A percentile compares a stretch with the other conserved stretches of the same genome.
phyloP scores from a whole-genome alignment of 2,888 invertebrate genomes.

The Perithous albicinctus region DNA sequence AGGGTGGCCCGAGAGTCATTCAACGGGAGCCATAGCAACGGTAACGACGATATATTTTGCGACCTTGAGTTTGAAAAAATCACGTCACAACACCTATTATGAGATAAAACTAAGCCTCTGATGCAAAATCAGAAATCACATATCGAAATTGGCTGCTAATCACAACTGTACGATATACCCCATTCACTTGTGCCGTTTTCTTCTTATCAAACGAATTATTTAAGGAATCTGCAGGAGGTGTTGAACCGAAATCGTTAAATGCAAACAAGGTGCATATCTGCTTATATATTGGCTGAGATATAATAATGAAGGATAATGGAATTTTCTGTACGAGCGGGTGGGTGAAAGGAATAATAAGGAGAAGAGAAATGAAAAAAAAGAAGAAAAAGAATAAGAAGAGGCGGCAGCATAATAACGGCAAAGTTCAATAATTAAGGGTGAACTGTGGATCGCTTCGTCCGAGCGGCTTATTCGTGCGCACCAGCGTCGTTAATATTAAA shows the following conservation, averaged over 20 bases:
- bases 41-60: no score
- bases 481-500: constrained; percentile 60
- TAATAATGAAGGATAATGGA: background rate
- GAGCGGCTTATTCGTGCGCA: constrained; percentile 10
- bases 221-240: background rate
- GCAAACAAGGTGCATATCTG: background rate
- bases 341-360: constrained; percentile 51
- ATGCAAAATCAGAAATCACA: no score
- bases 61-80: no score
- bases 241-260: background rate
- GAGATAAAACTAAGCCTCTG: no score
- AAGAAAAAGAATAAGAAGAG: background rate
- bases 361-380: background rate
- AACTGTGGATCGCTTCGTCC: constrained; percentile 53
- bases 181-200: no score
- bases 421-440: constrained; percentile 76
- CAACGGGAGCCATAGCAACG: no score
- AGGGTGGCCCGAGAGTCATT: no score
- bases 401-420: constrained; percentile 67
- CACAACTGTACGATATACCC: no score
- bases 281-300: background rate
- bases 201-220: no score
- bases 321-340: constrained; percentile 34
- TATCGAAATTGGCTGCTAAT: no score
- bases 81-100: no score